phyloP scores from a whole-genome alignment of 2,888 invertebrate genomes.

The Lampropteryx suffumata region DNA sequence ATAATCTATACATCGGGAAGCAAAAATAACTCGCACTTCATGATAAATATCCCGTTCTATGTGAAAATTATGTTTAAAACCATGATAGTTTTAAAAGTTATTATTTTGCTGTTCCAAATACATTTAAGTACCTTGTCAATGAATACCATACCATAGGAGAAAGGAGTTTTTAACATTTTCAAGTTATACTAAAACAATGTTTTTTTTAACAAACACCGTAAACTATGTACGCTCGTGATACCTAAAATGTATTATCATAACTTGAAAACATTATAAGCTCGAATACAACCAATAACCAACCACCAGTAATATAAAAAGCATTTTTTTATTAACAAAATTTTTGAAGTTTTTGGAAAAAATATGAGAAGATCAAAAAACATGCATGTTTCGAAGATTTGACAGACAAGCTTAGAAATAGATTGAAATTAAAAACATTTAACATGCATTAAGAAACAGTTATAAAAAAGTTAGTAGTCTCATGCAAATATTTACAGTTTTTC shows the following conservation, averaged over 20 bases:
- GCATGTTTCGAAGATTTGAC: constrained; percentile 13
- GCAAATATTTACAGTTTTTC: constrained; percentile 23
- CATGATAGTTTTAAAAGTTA: no score
- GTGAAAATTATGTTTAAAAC: no score
- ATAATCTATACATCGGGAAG: no score
- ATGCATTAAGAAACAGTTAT: constrained; percentile 19
- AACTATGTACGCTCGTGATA: no score
- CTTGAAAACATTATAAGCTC: constrained; percentile 11
- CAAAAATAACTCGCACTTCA: no score
- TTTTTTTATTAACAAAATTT: no score
- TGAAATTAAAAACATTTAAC: constrained; percentile 3
- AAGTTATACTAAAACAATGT: no score
- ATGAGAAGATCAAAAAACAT: constrained; percentile 15
- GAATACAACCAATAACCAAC: constrained; percentile 3
- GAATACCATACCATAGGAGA: constrained; percentile 4
- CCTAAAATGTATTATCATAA: background rate
- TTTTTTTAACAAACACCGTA: no score
- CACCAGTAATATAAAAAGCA: constrained; percentile 4
- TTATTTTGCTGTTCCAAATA: no score
- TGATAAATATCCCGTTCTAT: no score
- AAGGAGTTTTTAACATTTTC: constrained; percentile 2
- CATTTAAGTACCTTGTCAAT: no score
- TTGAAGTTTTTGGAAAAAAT: no score
- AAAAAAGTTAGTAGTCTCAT: constrained; percentile 29
- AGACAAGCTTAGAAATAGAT: constrained; percentile 22